Base-by-base conservation (phyloP, 2,888 invertebrate species). In the Scaeva pyrastri region DNA sequence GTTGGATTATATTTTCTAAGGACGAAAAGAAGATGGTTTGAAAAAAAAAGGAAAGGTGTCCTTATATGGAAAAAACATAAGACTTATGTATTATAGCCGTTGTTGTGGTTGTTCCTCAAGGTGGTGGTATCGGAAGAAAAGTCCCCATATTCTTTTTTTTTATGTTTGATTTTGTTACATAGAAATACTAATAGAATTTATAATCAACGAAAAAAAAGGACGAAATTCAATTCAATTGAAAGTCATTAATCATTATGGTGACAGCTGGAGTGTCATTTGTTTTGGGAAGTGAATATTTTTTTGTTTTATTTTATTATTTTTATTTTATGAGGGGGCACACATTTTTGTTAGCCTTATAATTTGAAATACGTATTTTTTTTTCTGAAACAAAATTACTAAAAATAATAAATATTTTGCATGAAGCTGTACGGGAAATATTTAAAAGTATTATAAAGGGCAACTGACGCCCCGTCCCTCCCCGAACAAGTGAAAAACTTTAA, bases 171-270 rank as follows among this genome's bases (percentile, higher is more conserved):
- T 60, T 26, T 60, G 19, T 79, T 60, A 31, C 26, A 16, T 1
- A 36, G 71, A 60, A 83, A 56, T 74, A n/a, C n/a, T n/a, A 36
- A 62, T 71, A 82, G 70, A 78, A 82, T 7, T 7, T 73, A 74
- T 78, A 66, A 77, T 86, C 77, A 58, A n/a, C 71, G 45, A 48
- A 36, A 68, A 31, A 64, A 41, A 31, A 26, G 52, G n/a, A 48
- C 66, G 14, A 56, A 68, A 55, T 62, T 50, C 39, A 36, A 75
- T 82, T 82, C 77, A 82, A 86, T 86, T 82, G 82, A 74, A 82
- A 82, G 70, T 71, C 86, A 86, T 86, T 82, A 77, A 86, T 86
- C 86, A 82, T 82, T 70, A n/a, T 45, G 82, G 77, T 78, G 86
- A 82, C 82, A 82, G 77, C 60, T 70, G 78, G 72, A 74, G 77